Evolutionary conservation across 2,113 vertebrate genomes (phyloP).

Genomic region (Epinephelus cyanopodus): DNA sequence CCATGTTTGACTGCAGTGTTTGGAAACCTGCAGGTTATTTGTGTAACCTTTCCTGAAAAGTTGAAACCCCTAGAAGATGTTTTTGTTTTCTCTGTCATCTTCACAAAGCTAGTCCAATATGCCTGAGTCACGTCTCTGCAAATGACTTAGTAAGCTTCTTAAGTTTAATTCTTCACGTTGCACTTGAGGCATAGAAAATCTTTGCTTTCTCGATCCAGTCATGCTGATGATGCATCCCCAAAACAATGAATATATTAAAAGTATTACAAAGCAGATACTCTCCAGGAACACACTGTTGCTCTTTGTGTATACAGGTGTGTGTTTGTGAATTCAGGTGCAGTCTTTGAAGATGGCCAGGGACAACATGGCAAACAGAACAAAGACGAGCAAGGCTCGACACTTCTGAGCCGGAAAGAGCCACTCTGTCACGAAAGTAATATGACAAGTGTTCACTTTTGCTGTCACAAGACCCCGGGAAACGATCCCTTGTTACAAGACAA

Average conservation of each 20-base stretch:
- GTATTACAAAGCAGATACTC: neutral
- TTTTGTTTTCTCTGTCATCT: conserved; percentile 20
- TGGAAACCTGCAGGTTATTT: conserved; percentile 7
- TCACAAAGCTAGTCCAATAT: conserved; percentile 28
- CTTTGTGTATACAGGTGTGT: conserved; percentile 14
- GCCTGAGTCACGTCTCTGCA: conserved; percentile 6
- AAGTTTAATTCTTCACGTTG: conserved; percentile 22
- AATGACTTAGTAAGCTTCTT: conserved; percentile 26
- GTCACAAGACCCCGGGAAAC: conserved; percentile 58
- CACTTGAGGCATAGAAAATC: conserved; percentile 35
- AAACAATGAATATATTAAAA: conserved; percentile 26
- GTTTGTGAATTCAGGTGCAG: conserved; percentile 44
- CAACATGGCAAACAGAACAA: conserved; percentile 38
- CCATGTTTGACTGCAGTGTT: conserved; percentile 35
- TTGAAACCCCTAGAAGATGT: conserved; percentile 10
- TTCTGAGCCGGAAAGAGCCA: conserved; percentile 51
- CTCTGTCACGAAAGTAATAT: conserved; percentile 73
- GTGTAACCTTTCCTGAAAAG: conserved; percentile 14
- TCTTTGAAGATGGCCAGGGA: conserved; percentile 30
- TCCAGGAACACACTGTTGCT: neutral
- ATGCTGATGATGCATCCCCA: conserved; percentile 22
- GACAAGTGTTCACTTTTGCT: conserved; percentile 75
- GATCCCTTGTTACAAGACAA: conserved; percentile 66
- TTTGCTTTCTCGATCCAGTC: conserved; percentile 27
- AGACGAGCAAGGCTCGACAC: conserved; percentile 36